Percentiles rank a stretch among this genome's conserved stretches.
phyloP scores from a whole-genome alignment of 2,888 invertebrate genomes.

The Metallyticus violacea region DNA sequence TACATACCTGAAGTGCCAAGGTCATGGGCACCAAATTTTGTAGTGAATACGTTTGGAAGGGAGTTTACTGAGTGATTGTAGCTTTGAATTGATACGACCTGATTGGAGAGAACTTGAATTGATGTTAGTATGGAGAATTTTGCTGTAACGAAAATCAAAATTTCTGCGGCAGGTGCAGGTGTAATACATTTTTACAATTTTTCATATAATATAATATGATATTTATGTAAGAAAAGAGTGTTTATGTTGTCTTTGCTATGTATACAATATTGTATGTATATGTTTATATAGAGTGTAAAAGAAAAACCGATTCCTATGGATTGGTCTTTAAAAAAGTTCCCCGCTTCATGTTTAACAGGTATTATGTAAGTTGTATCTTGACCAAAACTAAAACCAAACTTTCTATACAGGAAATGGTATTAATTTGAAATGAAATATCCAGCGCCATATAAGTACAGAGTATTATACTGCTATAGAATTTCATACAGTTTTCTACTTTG shows the following conservation, averaged over 20 bases:
- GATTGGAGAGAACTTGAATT: slow-evolving; percentile 24
- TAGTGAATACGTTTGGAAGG: not conserved
- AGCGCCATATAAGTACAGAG: not conserved
- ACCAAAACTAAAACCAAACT: not conserved
- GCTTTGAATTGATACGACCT: not conserved
- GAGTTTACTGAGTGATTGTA: not conserved
- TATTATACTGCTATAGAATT: not conserved
- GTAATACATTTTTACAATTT: slow-evolving; percentile 31
- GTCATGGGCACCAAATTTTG: slow-evolving; percentile 17
- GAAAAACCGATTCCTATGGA: not conserved
- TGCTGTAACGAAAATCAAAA: slow-evolving; percentile 34
- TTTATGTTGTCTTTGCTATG: slow-evolving; percentile 33
- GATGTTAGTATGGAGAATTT: slow-evolving; percentile 18
- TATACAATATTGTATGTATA: slow-evolving; percentile 31
- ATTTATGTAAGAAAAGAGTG: slow-evolving; percentile 32
- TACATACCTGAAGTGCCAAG: slow-evolving; percentile 29
- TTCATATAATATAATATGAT: slow-evolving; percentile 32
- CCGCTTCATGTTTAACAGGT: not conserved
- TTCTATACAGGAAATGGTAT: not conserved
- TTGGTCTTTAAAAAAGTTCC: not conserved
- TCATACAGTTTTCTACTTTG: slow-evolving; percentile 25
- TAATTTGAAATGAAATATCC: not conserved
- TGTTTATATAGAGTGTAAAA: slow-evolving; percentile 29
- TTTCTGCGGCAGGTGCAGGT: slow-evolving; percentile 28
- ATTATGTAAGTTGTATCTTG: slow-evolving; percentile 15